Evolutionary conservation across 2,797 vertebrate species (phyloP).

Genomic region (Coendou prehensilis): DNA sequence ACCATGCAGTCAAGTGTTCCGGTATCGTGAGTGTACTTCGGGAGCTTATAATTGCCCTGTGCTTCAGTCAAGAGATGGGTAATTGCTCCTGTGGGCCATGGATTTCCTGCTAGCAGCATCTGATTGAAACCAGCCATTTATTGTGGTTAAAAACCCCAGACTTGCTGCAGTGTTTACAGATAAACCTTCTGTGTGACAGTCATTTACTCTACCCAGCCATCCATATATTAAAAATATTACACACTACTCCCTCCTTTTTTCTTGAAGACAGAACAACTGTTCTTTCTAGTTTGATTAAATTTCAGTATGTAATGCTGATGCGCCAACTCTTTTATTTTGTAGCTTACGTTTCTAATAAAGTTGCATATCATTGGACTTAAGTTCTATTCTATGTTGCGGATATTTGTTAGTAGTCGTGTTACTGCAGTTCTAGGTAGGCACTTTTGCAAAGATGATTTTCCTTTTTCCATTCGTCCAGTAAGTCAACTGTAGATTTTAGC

Average conservation of each 20-base stretch:
- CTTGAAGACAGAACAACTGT: slow-evolving; percentile 82
- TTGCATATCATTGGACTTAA: not conserved
- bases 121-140: slow-evolving; percentile 89
- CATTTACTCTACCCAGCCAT: slow-evolving; percentile 86
- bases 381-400: not conserved
- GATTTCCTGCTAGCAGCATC: slow-evolving; percentile 83
- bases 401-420: slow-evolving; percentile 10
- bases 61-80: slow-evolving; percentile 87
- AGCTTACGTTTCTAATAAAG: slow-evolving; percentile 70
- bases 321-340: slow-evolving; percentile 26
- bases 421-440: slow-evolving; percentile 15
- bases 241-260: slow-evolving; percentile 74
- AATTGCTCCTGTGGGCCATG: slow-evolving; percentile 87
- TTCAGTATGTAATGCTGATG: slow-evolving; percentile 60
- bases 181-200: slow-evolving; percentile 85
- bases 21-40: slow-evolving; percentile 68
- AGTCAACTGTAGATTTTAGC: not conserved
- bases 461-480: not conserved
- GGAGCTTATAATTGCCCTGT: slow-evolving; percentile 87
- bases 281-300: slow-evolving; percentile 82
- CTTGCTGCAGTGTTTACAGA: slow-evolving; percentile 88
- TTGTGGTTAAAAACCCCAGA: slow-evolving; percentile 84
- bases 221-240: slow-evolving; percentile 86
- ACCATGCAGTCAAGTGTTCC: slow-evolving; percentile 82
- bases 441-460: slow-evolving; percentile 7